These are phyloP conservation scores for Eublepharis macularius DNA, from an alignment of 2,113 vertebrate species.

Conservation along the genomic window DNA sequence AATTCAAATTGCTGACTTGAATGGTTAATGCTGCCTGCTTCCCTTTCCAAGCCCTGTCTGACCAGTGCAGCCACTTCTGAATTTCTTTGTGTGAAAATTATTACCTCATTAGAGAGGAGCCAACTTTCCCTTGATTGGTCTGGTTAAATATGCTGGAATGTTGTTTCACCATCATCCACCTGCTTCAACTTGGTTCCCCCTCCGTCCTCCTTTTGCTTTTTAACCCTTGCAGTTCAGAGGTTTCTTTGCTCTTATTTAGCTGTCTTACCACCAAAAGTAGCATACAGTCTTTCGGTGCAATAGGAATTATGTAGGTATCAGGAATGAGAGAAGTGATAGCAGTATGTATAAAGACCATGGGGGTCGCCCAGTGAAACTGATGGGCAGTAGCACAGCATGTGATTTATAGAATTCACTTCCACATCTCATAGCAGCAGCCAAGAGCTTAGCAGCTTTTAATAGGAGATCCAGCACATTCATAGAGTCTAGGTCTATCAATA, in stretches of 20 bases:
- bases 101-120: not conserved
- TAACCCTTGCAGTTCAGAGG: not conserved
- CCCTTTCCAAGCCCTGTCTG: not conserved
- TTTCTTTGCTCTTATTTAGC: not conserved
- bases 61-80: not conserved
- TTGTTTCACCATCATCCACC: not conserved
- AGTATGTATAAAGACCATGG: not conserved
- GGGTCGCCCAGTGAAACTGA: no score
- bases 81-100: not conserved
- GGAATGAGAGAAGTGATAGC: not conserved
- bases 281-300: not conserved
- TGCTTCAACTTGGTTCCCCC: not conserved
- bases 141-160: not conserved
- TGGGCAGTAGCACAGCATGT: no score
- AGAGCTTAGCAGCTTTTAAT: no score
- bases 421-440: no score
- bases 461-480: no score
- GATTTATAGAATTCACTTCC: no score
- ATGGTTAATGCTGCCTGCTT: not conserved
- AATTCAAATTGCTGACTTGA: not conserved
- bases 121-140: not conserved
- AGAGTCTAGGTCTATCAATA: no score
- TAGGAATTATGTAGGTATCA: not conserved
- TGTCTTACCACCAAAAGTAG: not conserved
- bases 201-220: not conserved